Evolutionary conservation across 2,797 vertebrate species (phyloP).

Genomic region (Syndactyla subalaris): DNA sequence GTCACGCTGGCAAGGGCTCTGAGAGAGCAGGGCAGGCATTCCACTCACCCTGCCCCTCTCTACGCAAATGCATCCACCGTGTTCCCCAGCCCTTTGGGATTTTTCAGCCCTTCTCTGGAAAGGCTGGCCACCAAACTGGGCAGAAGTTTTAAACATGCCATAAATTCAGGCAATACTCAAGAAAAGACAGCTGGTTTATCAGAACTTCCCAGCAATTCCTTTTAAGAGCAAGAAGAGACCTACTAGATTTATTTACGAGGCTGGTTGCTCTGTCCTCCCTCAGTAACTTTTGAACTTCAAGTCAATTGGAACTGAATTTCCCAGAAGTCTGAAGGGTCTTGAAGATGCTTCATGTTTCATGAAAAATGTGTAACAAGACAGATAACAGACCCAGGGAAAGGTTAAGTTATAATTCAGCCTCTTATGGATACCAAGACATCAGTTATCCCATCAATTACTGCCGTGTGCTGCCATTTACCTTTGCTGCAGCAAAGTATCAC

Average conservation of each 20-base stretch:
- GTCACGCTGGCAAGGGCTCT: not conserved
- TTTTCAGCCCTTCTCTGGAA: not conserved
- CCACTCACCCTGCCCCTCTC: not conserved
- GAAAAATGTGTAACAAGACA: not conserved
- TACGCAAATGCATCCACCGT: not conserved
- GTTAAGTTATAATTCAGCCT: not conserved
- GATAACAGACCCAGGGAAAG: not conserved
- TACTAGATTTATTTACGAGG: not conserved
- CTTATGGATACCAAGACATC: not conserved
- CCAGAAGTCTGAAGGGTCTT: not conserved
- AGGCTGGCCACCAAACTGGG: not conserved
- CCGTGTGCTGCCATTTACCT: not conserved
- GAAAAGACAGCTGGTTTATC: not conserved
- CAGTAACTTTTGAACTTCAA: not conserved
- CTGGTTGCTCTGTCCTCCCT: not conserved
- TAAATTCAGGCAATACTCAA: not conserved
- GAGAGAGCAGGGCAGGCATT: not conserved
- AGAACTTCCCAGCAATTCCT: not conserved
- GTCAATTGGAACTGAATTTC: not conserved
- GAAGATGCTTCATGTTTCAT: not conserved
- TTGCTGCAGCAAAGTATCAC: not conserved
- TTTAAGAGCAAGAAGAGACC: not conserved
- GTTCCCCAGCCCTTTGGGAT: not conserved
- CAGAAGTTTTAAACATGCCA: not conserved
- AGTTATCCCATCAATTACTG: not conserved